Evolutionary conservation across 2,888 invertebrate species (phyloP), one percentile per base, ranked within the genome.

Genomic region (Rhimphoctona megacephalus): DNA sequence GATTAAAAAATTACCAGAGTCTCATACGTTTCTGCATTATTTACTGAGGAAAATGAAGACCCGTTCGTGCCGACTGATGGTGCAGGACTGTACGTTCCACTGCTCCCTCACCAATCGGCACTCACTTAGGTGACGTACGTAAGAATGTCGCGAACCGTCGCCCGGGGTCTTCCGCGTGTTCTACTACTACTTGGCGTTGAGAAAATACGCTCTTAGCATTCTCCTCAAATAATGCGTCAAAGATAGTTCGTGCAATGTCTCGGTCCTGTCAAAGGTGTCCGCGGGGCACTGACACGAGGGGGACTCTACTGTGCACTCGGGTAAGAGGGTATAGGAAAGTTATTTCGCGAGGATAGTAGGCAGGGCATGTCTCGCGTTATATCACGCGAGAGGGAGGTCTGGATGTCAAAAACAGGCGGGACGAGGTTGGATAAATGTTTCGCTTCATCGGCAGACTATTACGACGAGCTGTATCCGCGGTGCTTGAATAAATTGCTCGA

Each of bases 381-480:
- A 17, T 17, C 9, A 46, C 11, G 39, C n/a, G 61, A 19, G 30
- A 17, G 54, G 17, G 33, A 36, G 52, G 54, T n/a, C 36, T 43
- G n/a, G 33, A 33, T 19, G 57, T 39, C 67, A 46, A 22, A 67
- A 70, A 49, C 64, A 66, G 61, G 67, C 67, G 67, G 49, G 49
- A 30, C 14, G 54, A 81, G 54, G 79, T 36, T 78, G 73, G 79
- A 69, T 82, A 61, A 81, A 69, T 81, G 80, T 67, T 81, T 69
- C 73, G 81, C 78, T 85, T 82, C 82, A 82, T 82, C 74, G 85
- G 82, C 72, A 66, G 79, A 49, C 78, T 69, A 73, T 85, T 82
- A 82, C 79, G 52, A 57, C 81, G 33, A 70, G 81, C 73, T 33
- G 30, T 61, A 61, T 61, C 49, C 70, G 43, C 39, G 54, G 46